Evolutionary conservation across 2,888 invertebrate species (phyloP), one percentile per base, ranked within the genome.

Genomic region (Psococerastis gibbosa): DNA sequence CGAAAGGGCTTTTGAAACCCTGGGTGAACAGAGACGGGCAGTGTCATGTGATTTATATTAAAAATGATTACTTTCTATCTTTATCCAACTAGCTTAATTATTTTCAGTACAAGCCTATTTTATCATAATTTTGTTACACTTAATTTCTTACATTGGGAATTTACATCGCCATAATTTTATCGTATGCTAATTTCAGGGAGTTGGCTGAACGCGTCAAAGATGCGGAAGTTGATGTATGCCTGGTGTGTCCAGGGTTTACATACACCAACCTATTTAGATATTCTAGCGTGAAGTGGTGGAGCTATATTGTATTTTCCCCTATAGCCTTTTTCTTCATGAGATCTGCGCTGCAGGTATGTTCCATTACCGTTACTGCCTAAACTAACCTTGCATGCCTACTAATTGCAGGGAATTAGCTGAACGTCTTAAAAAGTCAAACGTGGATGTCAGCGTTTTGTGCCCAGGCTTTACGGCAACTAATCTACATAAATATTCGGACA

Each of bases 381-480:
- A n/a, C n/a, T n/a, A n/a, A n/a, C n/a, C n/a, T n/a, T n/a, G n/a
- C n/a, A n/a, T n/a, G n/a, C n/a, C n/a, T n/a, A n/a, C 27, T 27
- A 27, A 9, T 34, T 34, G 6, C 6, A 38, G 38, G 38, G 38
- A 38, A 20, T 59, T 84, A 32, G 70, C 78, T 0, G 67, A 65
- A 43, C 64, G 66, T 49, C 56, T 68, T 4, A 60, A 64, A 50
- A 65, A 67, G 13, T 64, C 61, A 1, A 73, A 71, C 1, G 65
- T 79, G 15, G 71, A 72, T 50, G 73, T 76, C 1, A 74, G 75
- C 52, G 68, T 73, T 20, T 69, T 78, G 48, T 83, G 81, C 53
- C 87, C 85, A 1, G 85, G 84, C 5, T 81, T 82, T 64, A 78
- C 78, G 35, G 78, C 75, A 52, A 84, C 84, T 0, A 75, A 75